Conservation (phyloP, 2,113 vertebrate genomes). For the Poicephalus gulielmi region DNA sequence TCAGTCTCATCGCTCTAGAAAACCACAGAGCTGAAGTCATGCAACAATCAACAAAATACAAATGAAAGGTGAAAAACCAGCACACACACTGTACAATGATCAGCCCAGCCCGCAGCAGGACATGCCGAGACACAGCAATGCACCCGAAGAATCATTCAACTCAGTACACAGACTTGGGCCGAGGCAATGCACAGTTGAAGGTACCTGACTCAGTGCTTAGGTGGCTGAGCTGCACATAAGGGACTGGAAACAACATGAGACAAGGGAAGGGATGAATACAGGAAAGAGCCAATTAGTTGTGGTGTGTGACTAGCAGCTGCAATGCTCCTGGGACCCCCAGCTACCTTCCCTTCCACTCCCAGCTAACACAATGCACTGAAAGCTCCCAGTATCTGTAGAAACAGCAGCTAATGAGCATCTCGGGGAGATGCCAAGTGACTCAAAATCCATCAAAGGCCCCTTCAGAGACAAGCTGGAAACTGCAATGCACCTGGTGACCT, state of each 20-base stretch:
- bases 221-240: slow-evolving; percentile 90
- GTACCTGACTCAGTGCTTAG: slow-evolving; percentile 93
- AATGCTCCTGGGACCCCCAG: background rate
- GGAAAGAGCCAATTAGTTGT: slow-evolving; percentile 74
- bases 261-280: slow-evolving; percentile 78
- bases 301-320: background rate
- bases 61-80: slow-evolving; percentile 21
- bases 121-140: slow-evolving; percentile 73
- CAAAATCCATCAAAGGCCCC: background rate
- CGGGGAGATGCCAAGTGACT: background rate
- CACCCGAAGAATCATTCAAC: slow-evolving; percentile 7
- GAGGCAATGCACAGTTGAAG: slow-evolving; percentile 45
- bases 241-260: slow-evolving; percentile 84
- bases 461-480: background rate
- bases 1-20: background rate
- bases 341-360: background rate
- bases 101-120: slow-evolving; percentile 46
- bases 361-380: background rate
- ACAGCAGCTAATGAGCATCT: background rate
- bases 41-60: slow-evolving; percentile 54
- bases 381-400: background rate
- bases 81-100: background rate
- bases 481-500: background rate
- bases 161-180: background rate
- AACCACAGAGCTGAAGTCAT: slow-evolving; percentile 44